Evolutionary conservation across 2,797 vertebrate genomes (phyloP).

Genomic region (Chromobotia macracanthus): DNA sequence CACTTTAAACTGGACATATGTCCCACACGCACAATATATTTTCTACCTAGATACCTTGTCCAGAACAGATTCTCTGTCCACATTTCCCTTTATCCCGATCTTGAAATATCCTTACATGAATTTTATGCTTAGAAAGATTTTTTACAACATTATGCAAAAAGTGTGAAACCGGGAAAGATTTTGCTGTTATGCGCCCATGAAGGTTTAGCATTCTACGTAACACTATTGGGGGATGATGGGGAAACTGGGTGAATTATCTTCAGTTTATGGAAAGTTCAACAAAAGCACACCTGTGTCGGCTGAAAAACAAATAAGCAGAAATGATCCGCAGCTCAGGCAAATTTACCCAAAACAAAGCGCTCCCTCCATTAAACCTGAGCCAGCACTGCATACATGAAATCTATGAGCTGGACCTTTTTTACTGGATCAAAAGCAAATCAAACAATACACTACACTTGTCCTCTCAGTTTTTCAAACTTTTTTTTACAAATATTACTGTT

Average conservation of each 20-base stretch:
- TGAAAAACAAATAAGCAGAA: constrained; percentile 44
- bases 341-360: constrained; percentile 40
- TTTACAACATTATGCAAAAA: constrained; percentile 1
- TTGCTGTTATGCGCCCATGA: neutral
- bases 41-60: too few relatives aligned
- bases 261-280: constrained; percentile 27
- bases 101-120: neutral
- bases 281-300: constrained; percentile 45
- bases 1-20: constrained; percentile 13
- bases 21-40: constrained; percentile 1
- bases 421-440: constrained; percentile 5
- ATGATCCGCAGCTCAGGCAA: constrained; percentile 29
- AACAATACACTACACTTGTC: constrained; percentile 38
- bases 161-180: neutral
- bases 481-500: neutral
- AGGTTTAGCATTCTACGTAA: constrained; percentile 11
- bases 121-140: too few relatives aligned
- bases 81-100: neutral
- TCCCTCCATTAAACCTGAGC: neutral
- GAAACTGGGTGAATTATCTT: constrained; percentile 8
- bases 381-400: neutral
- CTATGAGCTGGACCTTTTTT: neutral
- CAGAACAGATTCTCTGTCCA: neutral
- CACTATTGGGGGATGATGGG: constrained; percentile 21
- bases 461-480: constrained; percentile 60